A percentile compares a stretch with the other conserved stretches of the same genome.
Conservation (phyloP, 2,113 vertebrate species). For the Lycaon pictus region DNA sequence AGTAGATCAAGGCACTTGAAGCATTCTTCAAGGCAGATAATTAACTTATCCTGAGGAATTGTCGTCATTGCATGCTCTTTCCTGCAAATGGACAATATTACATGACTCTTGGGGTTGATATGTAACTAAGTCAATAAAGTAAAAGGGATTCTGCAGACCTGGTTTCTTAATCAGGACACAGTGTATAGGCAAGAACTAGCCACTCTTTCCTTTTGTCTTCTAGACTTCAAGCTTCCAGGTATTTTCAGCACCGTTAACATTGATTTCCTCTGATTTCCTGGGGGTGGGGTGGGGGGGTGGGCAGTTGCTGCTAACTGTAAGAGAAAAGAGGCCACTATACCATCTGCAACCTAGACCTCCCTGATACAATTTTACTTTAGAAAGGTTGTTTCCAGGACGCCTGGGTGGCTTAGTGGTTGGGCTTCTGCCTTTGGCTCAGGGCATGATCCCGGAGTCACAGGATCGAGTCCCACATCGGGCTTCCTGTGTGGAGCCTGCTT, state of each 20-base stretch:
- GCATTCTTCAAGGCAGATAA: constrained; percentile 65
- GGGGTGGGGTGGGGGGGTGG: accelerated
- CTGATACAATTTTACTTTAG: neutral
- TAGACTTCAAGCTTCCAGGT: neutral
- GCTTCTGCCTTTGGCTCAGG: too few species aligned
- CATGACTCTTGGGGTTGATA: constrained; percentile 12
- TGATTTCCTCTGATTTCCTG: neutral
- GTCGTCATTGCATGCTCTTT: neutral
- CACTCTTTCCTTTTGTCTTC: neutral
- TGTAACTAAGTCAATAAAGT: constrained; percentile 53
- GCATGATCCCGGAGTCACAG: too few species aligned
- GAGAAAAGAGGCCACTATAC: neutral
- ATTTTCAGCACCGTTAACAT: neutral
- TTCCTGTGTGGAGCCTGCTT: too few species aligned
- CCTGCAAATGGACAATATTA: constrained; percentile 48
- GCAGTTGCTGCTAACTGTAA: neutral
- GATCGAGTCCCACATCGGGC: too few species aligned
- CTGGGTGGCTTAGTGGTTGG: too few species aligned
- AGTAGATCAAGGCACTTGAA: constrained; percentile 65
- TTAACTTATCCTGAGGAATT: constrained; percentile 53
- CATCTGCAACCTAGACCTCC: neutral
- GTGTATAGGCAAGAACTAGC: neutral
- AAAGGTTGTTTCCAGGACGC: neutral
- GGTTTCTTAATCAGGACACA: constrained; percentile 5
- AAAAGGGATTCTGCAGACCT: neutral